Evolutionary conservation across 2,797 vertebrate genomes (phyloP).

Genomic region (Spea hammondii): DNA sequence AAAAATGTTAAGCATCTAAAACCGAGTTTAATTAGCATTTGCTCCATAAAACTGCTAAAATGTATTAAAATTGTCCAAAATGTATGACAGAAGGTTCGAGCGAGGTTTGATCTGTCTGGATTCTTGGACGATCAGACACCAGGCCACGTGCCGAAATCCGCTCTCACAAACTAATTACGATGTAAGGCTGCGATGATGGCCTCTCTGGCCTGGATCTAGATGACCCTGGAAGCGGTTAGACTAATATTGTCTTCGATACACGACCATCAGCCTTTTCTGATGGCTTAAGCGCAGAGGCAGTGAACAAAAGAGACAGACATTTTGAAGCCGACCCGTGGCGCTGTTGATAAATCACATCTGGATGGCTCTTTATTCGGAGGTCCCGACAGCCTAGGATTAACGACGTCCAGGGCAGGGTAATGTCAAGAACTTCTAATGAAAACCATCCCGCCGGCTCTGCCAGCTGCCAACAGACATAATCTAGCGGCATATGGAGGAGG

Average conservation of each 20-base stretch:
- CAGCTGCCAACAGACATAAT: conserved; percentile 66
- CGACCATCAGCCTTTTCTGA: background rate
- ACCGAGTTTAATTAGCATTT: too few relatives aligned
- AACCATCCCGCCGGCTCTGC: conserved; percentile 61
- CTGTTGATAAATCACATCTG: conserved; percentile 63
- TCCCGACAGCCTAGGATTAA: conserved; percentile 68
- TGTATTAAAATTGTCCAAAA: too few relatives aligned
- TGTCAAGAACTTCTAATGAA: conserved; percentile 69
- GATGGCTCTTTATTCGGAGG: conserved; percentile 57
- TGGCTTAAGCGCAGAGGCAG: background rate
- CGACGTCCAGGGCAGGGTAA: conserved; percentile 62
- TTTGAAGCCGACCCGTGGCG: conserved; percentile 54
- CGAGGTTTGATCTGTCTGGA: too few relatives aligned
- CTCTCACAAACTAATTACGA: conserved; percentile 10
- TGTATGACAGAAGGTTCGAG: too few relatives aligned
- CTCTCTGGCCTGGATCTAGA: background rate
- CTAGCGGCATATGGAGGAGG: conserved; percentile 66
- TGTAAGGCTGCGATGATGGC: background rate
- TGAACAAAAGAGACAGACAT: conserved; percentile 46
- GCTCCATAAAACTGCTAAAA: too few relatives aligned
- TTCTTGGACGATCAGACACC: too few relatives aligned
- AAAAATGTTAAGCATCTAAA: too few relatives aligned
- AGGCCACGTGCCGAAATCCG: background rate
- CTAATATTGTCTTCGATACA: conserved; percentile 20
- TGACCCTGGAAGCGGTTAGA: conserved; percentile 21